Conservation (phyloP, 2,888 invertebrate species). For the Selenia dentaria region DNA sequence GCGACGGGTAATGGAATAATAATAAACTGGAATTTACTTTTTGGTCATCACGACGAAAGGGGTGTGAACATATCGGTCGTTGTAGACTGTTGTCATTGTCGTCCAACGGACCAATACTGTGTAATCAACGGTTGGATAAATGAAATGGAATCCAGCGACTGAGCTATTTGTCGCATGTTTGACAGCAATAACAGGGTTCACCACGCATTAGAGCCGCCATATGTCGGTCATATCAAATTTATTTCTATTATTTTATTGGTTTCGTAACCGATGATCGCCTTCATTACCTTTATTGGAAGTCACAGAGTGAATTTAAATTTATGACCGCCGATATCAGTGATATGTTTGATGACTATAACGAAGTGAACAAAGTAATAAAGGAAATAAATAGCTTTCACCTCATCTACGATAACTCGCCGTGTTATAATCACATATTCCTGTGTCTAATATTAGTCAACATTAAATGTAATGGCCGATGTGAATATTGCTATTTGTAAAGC, state of each 20-base stretch:
- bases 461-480: constrained; percentile 21
- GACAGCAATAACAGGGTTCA: constrained; percentile 83
- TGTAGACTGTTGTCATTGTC: constrained; percentile 78
- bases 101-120: constrained; percentile 77
- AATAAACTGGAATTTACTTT: constrained; percentile 84
- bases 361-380: constrained; percentile 77
- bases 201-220: constrained; percentile 78
- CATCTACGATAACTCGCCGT: constrained; percentile 46
- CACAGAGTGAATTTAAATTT: constrained; percentile 81
- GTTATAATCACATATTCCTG: constrained; percentile 37
- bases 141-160: constrained; percentile 70
- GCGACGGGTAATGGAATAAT: constrained; percentile 82
- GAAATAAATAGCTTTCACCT: constrained; percentile 73
- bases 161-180: constrained; percentile 83
- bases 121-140: constrained; percentile 79
- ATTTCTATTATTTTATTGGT: constrained; percentile 84
- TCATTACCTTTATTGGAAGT: constrained; percentile 83
- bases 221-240: constrained; percentile 85
- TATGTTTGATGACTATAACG: constrained; percentile 76
- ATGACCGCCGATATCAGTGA: constrained; percentile 76
- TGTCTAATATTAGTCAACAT: constrained; percentile 29
- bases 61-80: constrained; percentile 81
- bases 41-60: constrained; percentile 81
- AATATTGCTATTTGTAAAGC: constrained; percentile 29
- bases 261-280: constrained; percentile 76